Conservation (phyloP, 2,113 vertebrate genomes). For the Peromyscus californicus region DNA sequence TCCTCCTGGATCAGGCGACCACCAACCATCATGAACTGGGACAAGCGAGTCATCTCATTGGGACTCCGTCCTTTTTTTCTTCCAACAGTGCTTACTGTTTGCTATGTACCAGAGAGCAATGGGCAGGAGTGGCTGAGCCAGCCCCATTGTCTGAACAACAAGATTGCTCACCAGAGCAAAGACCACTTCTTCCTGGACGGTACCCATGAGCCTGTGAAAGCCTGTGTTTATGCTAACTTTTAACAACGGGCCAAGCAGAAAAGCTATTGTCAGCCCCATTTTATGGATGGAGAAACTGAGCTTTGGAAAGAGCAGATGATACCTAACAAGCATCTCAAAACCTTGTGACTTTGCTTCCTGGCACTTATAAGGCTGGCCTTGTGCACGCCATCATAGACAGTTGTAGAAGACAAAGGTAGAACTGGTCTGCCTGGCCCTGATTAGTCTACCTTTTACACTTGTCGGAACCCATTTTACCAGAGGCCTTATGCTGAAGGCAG, state of each 20-base stretch:
- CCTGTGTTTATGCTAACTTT: background rate
- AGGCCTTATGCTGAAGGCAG: background rate
- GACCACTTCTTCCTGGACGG: background rate
- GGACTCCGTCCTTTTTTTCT: background rate
- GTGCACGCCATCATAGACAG: background rate
- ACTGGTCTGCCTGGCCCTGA: background rate
- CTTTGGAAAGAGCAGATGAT: background rate
- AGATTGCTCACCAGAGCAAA: background rate
- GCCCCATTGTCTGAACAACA: background rate
- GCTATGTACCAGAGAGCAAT: background rate
- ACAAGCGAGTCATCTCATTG: background rate
- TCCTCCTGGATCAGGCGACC: background rate
- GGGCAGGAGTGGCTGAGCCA: background rate
- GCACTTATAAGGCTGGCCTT: background rate
- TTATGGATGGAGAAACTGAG: conserved; percentile 20
- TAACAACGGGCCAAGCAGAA: background rate
- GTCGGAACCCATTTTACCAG: background rate
- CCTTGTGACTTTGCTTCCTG: background rate
- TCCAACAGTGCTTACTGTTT: background rate
- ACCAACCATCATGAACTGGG: background rate
- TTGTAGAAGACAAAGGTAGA: background rate
- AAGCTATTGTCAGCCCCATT: background rate
- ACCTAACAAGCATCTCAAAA: background rate
- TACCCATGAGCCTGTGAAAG: background rate
- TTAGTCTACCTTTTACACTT: background rate